phyloP scores from a whole-genome alignment of 2,888 invertebrate species.

The Congeria kusceri region DNA sequence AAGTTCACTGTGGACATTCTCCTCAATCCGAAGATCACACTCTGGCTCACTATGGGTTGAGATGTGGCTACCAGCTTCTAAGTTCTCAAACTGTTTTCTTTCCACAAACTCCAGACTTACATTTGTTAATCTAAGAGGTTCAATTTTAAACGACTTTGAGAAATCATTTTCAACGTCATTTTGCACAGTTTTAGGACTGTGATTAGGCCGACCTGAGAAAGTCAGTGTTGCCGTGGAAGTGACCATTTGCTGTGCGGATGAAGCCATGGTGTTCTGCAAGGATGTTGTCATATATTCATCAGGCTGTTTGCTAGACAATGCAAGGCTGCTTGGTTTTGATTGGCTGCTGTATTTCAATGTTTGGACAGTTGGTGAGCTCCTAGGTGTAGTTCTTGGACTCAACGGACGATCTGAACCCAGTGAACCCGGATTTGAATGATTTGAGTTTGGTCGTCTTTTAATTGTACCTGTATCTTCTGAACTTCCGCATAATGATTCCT shows the following conservation, averaged over 20 bases:
- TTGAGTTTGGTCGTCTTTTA: conserved; percentile 78
- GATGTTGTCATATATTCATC: conserved; percentile 33
- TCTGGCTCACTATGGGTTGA: conserved; percentile 62
- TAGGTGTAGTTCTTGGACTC: conserved; percentile 61
- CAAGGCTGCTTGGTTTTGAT: conserved; percentile 31
- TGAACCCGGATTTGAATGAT: conserved; percentile 34
- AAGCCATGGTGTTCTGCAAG: conserved; percentile 34
- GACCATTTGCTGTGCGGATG: conserved; percentile 32
- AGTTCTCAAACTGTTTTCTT: conserved; percentile 26
- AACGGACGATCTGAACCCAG: conserved; percentile 54
- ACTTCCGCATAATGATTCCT: conserved; percentile 76
- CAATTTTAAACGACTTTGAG: conserved; percentile 56
- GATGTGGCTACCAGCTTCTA: conserved; percentile 45
- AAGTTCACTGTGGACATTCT: conserved; percentile 47
- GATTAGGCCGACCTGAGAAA: conserved; percentile 15
- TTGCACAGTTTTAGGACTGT: conserved; percentile 4
- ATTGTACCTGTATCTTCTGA: conserved; percentile 83
- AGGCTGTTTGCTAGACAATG: neutral
- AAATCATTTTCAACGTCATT: conserved; percentile 34
- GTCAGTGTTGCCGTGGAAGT: conserved; percentile 32
- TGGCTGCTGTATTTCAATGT: conserved; percentile 41
- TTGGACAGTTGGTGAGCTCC: conserved; percentile 51
- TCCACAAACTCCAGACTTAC: conserved; percentile 43
- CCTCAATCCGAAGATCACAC: conserved; percentile 56
- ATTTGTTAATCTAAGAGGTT: conserved; percentile 60